Conservation (phyloP, 2,797 vertebrate genomes). For the Enoplosus armatus region DNA sequence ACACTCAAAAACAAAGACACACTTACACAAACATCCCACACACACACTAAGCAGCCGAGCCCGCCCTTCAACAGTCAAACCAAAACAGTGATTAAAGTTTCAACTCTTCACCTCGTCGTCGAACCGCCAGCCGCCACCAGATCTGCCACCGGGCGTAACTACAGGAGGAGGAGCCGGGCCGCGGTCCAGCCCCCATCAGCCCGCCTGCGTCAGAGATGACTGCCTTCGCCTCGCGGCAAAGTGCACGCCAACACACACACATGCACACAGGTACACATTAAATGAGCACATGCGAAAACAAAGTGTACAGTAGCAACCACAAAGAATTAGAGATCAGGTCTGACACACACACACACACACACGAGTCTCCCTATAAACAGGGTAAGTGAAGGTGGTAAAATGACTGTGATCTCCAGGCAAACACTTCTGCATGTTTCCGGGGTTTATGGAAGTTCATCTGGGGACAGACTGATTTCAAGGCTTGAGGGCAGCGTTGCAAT, state of each 20-base stretch:
- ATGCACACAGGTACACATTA: neutral
- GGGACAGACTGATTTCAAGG: neutral
- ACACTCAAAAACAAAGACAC: no score
- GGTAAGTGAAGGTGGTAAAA: neutral
- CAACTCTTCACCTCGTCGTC: constrained; percentile 69
- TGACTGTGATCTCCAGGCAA: neutral
- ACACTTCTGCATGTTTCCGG: neutral
- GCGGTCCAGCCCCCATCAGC: constrained; percentile 31
- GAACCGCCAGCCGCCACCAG: constrained; percentile 41
- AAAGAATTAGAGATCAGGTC: constrained; percentile 20
- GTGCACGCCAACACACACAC: constrained; percentile 23
- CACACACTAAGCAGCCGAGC: neutral
- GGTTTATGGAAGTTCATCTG: neutral
- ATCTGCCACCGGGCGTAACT: constrained; percentile 62
- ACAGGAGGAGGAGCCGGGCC: constrained; percentile 62
- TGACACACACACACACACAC: neutral
- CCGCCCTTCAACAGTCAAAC: constrained; percentile 9
- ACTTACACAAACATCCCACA: neutral
- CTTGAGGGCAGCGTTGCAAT: neutral
- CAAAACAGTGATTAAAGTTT: constrained; percentile 70
- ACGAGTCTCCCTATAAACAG: neutral
- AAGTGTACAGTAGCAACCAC: constrained; percentile 42
- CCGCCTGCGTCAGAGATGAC: constrained; percentile 59
- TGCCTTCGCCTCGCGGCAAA: constrained; percentile 22
- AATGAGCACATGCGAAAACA: constrained; percentile 8